Evolutionary conservation across 2,113 vertebrate species (phyloP).

Genomic region (Xiphias gladius): DNA sequence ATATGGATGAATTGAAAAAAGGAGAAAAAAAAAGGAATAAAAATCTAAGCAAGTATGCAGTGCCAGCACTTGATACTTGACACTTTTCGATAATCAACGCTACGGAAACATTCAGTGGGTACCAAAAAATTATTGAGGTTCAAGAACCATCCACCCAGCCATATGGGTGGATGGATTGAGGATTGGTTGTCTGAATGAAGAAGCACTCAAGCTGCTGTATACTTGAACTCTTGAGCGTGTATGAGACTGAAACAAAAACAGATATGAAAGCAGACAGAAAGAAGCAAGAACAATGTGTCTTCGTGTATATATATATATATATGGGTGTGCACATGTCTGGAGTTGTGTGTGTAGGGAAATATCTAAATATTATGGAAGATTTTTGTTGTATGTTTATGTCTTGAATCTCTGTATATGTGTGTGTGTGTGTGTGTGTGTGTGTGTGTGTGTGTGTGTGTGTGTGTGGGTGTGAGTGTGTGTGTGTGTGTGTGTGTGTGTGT

Average conservation of each 20-base stretch:
- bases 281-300: conserved; percentile 62
- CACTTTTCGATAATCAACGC: not conserved
- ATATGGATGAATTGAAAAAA: conserved; percentile 10
- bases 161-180: not conserved
- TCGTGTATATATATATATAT: conserved; percentile 52
- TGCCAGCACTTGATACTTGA: not conserved
- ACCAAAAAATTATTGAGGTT: not conserved
- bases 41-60: not conserved
- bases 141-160: not conserved
- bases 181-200: conserved; percentile 14
- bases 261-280: conserved; percentile 45
- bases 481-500: conserved; percentile 57
- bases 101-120: not conserved
- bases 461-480: no score
- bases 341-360: conserved; percentile 41
- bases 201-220: conserved; percentile 6
- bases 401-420: conserved; percentile 57
- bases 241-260: conserved; percentile 52
- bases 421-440: conserved; percentile 1
- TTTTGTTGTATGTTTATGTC: conserved; percentile 73
- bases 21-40: not conserved
- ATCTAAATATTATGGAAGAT: conserved; percentile 77
- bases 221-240: conserved; percentile 25
- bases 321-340: conserved; percentile 47
- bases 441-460: conserved; percentile 5